A percentile compares a stretch with the other conserved stretches of the same genome.
Conservation (phyloP, 2,888 invertebrate genomes). For the Sialis lutaria region DNA sequence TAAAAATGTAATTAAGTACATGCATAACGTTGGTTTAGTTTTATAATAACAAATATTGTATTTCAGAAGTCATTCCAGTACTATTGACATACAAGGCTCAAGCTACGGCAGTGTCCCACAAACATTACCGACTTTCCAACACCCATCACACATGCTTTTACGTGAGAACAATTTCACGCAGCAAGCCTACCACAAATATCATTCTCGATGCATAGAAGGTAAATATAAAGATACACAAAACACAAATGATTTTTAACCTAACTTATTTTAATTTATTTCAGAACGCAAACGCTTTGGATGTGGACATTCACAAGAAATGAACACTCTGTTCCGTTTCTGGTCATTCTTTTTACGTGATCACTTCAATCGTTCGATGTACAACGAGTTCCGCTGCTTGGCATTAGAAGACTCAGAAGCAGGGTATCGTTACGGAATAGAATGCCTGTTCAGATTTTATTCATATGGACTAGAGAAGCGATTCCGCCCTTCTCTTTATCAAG, state of each 20-base stretch:
- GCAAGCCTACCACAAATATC: constrained; percentile 92
- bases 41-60: neutral
- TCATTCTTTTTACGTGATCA: constrained; percentile 97
- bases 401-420: constrained; percentile 83
- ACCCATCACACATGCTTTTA: constrained; percentile 87
- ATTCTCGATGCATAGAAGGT: constrained; percentile 86
- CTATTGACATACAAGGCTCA: constrained; percentile 42
- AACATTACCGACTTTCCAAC: constrained; percentile 80
- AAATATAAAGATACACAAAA: constrained; percentile 8
- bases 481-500: constrained; percentile 84
- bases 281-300: constrained; percentile 36
- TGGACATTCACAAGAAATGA: constrained; percentile 97
- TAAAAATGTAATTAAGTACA: neutral
- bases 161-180: constrained; percentile 96
- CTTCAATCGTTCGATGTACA: constrained; percentile 96
- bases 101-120: constrained; percentile 63
- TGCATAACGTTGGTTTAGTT: neutral
- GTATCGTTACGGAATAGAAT: constrained; percentile 75
- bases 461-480: constrained; percentile 95
- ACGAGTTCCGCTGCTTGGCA: constrained; percentile 85
- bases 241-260: constrained; percentile 15
- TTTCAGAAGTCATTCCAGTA: constrained; percentile 57
- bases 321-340: constrained; percentile 98
- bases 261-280: constrained; percentile 22
- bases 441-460: constrained; percentile 90